Evolutionary conservation across 2,888 invertebrate species (phyloP).

Genomic region (Drosophila parthenogenetica): DNA sequence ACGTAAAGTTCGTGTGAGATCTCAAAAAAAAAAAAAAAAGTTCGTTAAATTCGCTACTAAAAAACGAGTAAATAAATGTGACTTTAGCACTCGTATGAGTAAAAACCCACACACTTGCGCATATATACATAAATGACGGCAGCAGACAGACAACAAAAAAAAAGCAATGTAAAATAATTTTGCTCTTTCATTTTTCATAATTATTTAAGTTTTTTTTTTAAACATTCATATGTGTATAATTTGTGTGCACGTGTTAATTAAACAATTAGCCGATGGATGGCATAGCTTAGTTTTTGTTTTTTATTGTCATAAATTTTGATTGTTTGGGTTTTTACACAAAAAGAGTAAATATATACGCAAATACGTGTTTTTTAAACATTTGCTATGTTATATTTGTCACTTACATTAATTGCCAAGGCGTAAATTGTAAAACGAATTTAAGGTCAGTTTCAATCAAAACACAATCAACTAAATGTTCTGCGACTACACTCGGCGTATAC

Average conservation of each 20-base stretch:
- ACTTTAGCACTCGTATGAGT: slow-evolving; percentile 12
- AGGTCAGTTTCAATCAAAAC: slow-evolving; percentile 38
- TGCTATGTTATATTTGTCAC: slow-evolving; percentile 62
- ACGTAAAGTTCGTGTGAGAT: slow-evolving; percentile 33
- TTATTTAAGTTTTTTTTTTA: slow-evolving; percentile 23
- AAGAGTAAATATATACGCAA: slow-evolving; percentile 10
- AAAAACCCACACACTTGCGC: slow-evolving; percentile 14
- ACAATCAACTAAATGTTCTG: slow-evolving; percentile 39
- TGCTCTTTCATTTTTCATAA: slow-evolving; percentile 28
- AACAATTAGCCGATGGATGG: slow-evolving; percentile 49
- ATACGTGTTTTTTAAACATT: slow-evolving; percentile 40
- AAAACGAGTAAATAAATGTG: slow-evolving; percentile 48
- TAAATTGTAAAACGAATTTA: slow-evolving; percentile 21
- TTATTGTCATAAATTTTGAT: background rate
- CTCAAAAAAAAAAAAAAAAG: slow-evolving; percentile 30
- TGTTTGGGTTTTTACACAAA: slow-evolving; percentile 18
- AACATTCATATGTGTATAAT: slow-evolving; percentile 31
- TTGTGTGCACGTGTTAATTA: slow-evolving; percentile 73
- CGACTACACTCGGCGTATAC: slow-evolving; percentile 66
- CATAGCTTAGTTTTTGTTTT: slow-evolving; percentile 40
- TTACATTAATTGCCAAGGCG: slow-evolving; percentile 54
- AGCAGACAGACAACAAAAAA: slow-evolving; percentile 23
- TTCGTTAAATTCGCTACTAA: slow-evolving; percentile 39
- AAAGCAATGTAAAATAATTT: slow-evolving; percentile 33
- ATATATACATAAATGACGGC: slow-evolving; percentile 13